Evolutionary conservation across 2,888 invertebrate genomes (phyloP).

Genomic region (Tortrix viridana): DNA sequence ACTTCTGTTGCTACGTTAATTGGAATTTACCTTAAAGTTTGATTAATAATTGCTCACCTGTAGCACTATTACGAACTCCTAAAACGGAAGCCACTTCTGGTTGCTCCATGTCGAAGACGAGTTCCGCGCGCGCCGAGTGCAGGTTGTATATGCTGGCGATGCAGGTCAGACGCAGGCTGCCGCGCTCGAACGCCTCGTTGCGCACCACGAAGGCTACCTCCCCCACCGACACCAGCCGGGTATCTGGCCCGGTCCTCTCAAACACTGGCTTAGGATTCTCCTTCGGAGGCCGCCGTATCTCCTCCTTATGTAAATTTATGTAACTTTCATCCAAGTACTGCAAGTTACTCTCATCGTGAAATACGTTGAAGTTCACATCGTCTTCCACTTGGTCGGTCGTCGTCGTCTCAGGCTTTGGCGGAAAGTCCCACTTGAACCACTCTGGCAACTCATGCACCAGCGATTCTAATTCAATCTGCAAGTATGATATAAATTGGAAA

Average conservation of each 20-base stretch:
- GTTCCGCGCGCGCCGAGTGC: constrained; percentile 85
- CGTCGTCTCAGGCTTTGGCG: constrained; percentile 70
- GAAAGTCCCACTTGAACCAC: constrained; percentile 81
- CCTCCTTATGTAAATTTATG: constrained; percentile 76
- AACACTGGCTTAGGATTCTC: constrained; percentile 65
- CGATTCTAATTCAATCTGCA: constrained; percentile 76
- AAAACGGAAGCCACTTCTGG: constrained; percentile 90
- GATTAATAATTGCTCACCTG: constrained; percentile 67
- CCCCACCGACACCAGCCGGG: constrained; percentile 70
- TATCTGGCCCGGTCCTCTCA: constrained; percentile 74
- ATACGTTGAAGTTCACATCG: constrained; percentile 71
- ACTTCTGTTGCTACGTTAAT: background rate
- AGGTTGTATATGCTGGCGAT: constrained; percentile 88
- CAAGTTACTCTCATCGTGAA: constrained; percentile 75
- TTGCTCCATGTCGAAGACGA: constrained; percentile 88
- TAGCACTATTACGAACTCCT: constrained; percentile 86
- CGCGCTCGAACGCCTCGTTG: constrained; percentile 86
- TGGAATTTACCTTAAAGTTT: background rate
- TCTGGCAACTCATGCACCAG: constrained; percentile 69
- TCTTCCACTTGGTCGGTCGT: constrained; percentile 73
- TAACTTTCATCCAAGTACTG: constrained; percentile 79
- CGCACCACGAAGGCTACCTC: constrained; percentile 86
- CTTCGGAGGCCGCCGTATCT: constrained; percentile 73
- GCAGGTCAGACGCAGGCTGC: constrained; percentile 87
- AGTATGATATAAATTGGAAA: constrained; percentile 40